phyloP scores from a whole-genome alignment of 2,888 invertebrate species.

The Drosophila anceps region DNA sequence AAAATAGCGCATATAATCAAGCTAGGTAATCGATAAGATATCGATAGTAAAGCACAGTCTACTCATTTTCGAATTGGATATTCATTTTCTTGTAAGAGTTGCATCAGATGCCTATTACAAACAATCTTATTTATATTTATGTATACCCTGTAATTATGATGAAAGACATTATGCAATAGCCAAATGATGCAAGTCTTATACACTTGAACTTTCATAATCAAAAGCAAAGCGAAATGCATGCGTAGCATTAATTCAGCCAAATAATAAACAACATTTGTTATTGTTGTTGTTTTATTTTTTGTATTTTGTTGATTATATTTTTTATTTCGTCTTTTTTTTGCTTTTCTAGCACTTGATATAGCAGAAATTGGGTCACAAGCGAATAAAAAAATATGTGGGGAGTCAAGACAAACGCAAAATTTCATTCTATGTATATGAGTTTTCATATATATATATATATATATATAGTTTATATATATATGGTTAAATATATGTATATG shows the following conservation, averaged over 20 bases:
- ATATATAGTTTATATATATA: background rate
- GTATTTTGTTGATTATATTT: constrained; percentile 21
- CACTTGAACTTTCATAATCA: constrained; percentile 10
- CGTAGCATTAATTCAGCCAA: background rate
- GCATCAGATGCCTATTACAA: background rate
- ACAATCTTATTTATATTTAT: background rate
- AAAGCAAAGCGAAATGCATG: constrained; percentile 12
- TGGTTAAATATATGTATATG: background rate
- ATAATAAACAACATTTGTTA: constrained; percentile 11
- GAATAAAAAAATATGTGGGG: constrained; percentile 18
- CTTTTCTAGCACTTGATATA: constrained; percentile 70
- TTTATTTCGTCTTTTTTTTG: background rate
- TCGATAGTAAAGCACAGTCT: background rate
- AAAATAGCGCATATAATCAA: background rate
- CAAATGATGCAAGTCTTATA: constrained; percentile 10
- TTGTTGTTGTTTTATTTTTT: background rate
- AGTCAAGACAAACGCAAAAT: constrained; percentile 19
- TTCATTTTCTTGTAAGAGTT: background rate
- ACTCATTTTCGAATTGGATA: background rate
- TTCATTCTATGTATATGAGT: background rate
- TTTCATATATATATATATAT: background rate
- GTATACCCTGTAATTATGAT: background rate
- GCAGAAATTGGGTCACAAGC: constrained; percentile 74
- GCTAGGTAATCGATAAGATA: background rate
- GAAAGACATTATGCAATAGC: background rate